phyloP scores from a whole-genome alignment of 2,113 vertebrate genomes.

The Zingel zingel region DNA sequence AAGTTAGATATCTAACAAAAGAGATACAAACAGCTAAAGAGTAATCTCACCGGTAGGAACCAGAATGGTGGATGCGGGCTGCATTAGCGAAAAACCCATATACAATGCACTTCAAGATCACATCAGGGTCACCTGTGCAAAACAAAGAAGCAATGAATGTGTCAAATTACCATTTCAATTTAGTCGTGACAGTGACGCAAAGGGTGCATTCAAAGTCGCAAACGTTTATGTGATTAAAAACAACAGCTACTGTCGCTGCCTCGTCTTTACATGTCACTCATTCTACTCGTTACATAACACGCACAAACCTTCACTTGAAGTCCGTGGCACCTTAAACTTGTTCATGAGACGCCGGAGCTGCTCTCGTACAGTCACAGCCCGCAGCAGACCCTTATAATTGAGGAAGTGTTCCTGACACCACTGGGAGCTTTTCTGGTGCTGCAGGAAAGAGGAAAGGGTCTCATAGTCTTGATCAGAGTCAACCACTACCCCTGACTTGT shows the following conservation, averaged over 20 bases:
- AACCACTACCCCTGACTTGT: not conserved
- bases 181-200: not conserved
- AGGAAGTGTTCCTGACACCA: slow-evolving; percentile 99
- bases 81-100: slow-evolving; percentile 97
- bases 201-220: not conserved
- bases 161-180: not conserved
- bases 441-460: not conserved
- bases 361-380: slow-evolving; percentile 93
- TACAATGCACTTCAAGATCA: slow-evolving; percentile 95
- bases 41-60: slow-evolving; percentile 91
- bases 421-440: slow-evolving; percentile 97
- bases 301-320: slow-evolving; percentile 92
- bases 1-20: not conserved
- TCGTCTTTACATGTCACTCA: not conserved
- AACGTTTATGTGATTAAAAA: not conserved
- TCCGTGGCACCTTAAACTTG: slow-evolving; percentile 96
- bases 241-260: not conserved
- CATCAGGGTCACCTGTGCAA: slow-evolving; percentile 93
- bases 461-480: not conserved
- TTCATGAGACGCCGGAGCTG: slow-evolving; percentile 95
- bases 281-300: not conserved
- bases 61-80: slow-evolving; percentile 95
- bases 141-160: slow-evolving; percentile 3
- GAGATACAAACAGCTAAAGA: not conserved
- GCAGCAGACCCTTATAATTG: slow-evolving; percentile 96